Conservation (phyloP, 1,140 invertebrate genomes). For the Drosophila ironensis region DNA sequence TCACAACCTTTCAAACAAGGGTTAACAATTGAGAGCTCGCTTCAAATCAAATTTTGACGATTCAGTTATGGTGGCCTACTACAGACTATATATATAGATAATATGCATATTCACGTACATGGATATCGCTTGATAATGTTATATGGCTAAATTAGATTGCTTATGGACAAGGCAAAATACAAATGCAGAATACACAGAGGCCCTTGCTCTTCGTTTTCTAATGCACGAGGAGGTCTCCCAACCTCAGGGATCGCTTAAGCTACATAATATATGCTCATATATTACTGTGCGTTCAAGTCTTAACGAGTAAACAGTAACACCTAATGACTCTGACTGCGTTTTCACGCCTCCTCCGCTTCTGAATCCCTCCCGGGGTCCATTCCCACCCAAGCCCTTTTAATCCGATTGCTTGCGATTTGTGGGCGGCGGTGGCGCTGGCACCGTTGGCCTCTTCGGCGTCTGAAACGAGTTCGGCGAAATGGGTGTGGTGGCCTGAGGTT, state of each 20-base stretch:
- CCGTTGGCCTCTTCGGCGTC: constrained; percentile 76
- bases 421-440: constrained; percentile 77
- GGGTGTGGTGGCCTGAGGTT: constrained; percentile 62
- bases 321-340: constrained; percentile 45
- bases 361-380: too few relatives aligned
- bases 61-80: constrained; percentile 62
- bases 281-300: constrained; percentile 76
- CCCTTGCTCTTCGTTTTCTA: constrained; percentile 31
- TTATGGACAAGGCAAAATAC: constrained; percentile 73
- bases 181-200: constrained; percentile 67
- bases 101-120: constrained; percentile 30
- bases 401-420: constrained; percentile 63
- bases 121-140: constrained; percentile 52
- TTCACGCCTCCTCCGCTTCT: background rate
- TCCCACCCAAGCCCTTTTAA: constrained; percentile 23
- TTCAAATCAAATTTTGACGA: constrained; percentile 59
- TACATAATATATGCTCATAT: constrained; percentile 34
- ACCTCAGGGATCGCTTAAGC: constrained; percentile 28
- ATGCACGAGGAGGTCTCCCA: constrained; percentile 35
- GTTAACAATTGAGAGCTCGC: constrained; percentile 61
- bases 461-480: constrained; percentile 77
- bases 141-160: constrained; percentile 73
- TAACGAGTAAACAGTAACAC: constrained; percentile 59
- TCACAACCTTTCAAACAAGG: constrained; percentile 76
- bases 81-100: constrained; percentile 49